Percentiles rank a stretch among this genome's conserved stretches.
Evolutionary conservation across 2,113 vertebrate genomes (phyloP).

Genomic region (Lepus europaeus): DNA sequence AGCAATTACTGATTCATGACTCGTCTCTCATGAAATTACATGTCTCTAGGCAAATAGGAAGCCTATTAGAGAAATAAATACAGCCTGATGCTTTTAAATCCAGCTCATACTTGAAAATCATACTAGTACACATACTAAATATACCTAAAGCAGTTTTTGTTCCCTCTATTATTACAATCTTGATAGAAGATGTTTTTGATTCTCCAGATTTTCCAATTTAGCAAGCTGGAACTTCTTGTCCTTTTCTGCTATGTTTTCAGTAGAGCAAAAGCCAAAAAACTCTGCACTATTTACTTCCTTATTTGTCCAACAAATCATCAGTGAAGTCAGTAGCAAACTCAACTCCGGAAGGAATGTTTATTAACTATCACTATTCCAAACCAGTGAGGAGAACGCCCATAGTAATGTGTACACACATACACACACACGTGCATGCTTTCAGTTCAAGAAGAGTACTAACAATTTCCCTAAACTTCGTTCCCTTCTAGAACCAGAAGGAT

Average conservation of each 20-base stretch:
- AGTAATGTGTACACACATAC: constrained; percentile 51
- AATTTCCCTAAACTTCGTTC: constrained; percentile 43
- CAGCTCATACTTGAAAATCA: not conserved
- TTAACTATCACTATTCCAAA: constrained; percentile 60
- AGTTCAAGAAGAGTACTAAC: constrained; percentile 31
- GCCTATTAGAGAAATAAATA: constrained; percentile 17
- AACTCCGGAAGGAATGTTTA: constrained; percentile 74
- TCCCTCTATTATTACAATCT: constrained; percentile 34
- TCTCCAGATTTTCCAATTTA: constrained; percentile 54
- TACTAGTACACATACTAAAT: constrained; percentile 3
- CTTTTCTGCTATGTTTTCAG: constrained; percentile 71
- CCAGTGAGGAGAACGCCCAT: not conserved
- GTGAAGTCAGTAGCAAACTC: constrained; percentile 73
- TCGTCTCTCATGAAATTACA: constrained; percentile 33
- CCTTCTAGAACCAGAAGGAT: constrained; percentile 26
- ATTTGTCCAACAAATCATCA: constrained; percentile 82
- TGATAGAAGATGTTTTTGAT: constrained; percentile 47
- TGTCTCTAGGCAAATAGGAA: not conserved
- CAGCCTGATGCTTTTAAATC: not conserved
- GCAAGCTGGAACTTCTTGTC: constrained; percentile 67
- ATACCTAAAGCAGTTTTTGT: constrained; percentile 22
- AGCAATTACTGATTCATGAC: not conserved
- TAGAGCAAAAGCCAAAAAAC: constrained; percentile 75
- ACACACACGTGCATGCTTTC: constrained; percentile 14
- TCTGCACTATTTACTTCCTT: constrained; percentile 80